phyloP scores from a whole-genome alignment of 53 echinoderm and acorn worm species.

The Stichopus horrens region DNA sequence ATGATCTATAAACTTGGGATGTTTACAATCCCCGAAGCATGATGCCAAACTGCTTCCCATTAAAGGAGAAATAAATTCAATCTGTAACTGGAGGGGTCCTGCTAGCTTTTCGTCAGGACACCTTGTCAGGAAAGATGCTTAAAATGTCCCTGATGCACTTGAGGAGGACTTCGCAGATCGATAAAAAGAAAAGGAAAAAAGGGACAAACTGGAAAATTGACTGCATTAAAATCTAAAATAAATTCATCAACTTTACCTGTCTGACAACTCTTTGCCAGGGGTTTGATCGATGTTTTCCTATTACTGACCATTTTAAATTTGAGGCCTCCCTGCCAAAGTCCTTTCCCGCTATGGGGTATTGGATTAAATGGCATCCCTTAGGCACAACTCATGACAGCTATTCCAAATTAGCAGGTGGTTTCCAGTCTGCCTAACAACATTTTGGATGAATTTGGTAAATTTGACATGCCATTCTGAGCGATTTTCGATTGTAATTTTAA shows the following conservation, averaged over 20 bases:
- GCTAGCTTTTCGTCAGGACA: no score
- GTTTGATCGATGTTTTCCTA: background rate
- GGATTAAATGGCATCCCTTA: background rate
- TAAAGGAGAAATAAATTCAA: no score
- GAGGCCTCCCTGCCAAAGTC: background rate
- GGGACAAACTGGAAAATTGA: background rate
- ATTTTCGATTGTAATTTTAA: background rate
- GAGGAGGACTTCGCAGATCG: background rate
- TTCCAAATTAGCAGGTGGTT: background rate
- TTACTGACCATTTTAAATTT: background rate
- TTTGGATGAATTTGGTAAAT: background rate
- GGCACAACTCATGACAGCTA: background rate
- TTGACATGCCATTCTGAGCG: background rate
- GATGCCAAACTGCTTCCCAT: no score
- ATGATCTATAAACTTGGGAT: no score
- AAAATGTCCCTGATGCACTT: no score
- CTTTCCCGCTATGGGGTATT: background rate
- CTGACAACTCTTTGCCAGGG: background rate
- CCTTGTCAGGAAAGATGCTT: no score
- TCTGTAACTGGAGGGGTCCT: no score
- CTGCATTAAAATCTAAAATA: background rate
- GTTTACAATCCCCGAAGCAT: no score
- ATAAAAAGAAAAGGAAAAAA: slow-evolving; percentile 6
- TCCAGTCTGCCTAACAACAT: background rate
- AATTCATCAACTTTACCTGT: background rate